These are phyloP conservation scores for Ceyx margarethae DNA, from an alignment of 2,113 vertebrate species.

Conservation along the genomic window DNA sequence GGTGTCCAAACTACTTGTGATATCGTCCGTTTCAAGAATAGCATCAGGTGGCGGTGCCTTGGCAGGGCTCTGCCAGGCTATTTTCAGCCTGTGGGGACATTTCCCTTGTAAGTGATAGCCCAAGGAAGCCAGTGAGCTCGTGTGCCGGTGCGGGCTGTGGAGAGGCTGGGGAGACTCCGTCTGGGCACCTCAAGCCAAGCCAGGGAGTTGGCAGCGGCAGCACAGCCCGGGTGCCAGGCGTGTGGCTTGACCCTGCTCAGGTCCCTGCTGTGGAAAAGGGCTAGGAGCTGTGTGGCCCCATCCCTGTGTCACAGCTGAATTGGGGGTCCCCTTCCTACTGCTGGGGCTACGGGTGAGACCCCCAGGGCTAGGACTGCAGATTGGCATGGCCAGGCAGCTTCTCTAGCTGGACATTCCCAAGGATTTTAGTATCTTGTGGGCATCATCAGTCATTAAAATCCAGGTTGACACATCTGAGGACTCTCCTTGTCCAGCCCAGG, in stretches of 20 bases:
- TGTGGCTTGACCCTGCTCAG: rapidly evolving
- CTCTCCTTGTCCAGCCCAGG: background rate
- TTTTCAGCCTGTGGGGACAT: background rate
- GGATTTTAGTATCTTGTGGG: background rate
- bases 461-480: background rate
- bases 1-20: background rate
- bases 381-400: rapidly evolving
- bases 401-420: background rate
- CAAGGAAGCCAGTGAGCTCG: background rate
- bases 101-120: background rate
- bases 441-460: background rate
- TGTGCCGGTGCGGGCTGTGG: background rate
- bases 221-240: rapidly evolving
- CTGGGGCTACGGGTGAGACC: rapidly evolving
- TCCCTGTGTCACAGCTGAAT: background rate
- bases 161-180: background rate
- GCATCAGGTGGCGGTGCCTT: background rate
- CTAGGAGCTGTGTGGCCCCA: rapidly evolving
- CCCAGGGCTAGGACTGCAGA: rapidly evolving
- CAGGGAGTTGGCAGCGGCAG: background rate
- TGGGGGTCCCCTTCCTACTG: background rate
- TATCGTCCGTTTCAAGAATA: background rate
- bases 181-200: background rate
- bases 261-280: rapidly evolving
- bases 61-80: background rate